These are phyloP conservation scores for Tachystola acroxantha DNA, from an alignment of 2,888 invertebrate species.

Conservation along the genomic window DNA sequence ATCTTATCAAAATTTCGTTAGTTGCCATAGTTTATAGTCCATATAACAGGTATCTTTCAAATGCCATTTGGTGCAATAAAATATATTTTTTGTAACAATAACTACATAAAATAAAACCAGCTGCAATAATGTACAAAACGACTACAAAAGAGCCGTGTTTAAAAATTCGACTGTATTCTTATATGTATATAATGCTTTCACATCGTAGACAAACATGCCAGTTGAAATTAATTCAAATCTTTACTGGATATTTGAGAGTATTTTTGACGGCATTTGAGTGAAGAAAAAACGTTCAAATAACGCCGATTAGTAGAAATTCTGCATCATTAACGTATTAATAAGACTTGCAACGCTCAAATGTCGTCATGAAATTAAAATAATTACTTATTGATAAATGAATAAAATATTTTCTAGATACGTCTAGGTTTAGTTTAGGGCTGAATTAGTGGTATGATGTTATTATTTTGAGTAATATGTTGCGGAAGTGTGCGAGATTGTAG, in stretches of 20 bases:
- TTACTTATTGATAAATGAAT: slow-evolving; percentile 18
- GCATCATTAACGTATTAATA: no score
- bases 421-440: slow-evolving; percentile 66
- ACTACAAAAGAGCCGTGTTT: slow-evolving; percentile 5
- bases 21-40: no score
- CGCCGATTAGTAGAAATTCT: no score
- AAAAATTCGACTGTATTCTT: slow-evolving; percentile 44
- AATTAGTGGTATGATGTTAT: slow-evolving; percentile 58
- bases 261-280: no score
- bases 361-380: not conserved
- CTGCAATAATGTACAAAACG: slow-evolving; percentile 11
- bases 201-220: slow-evolving; percentile 31
- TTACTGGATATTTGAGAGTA: slow-evolving; percentile 26
- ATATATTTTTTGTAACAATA: not conserved
- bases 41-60: not conserved
- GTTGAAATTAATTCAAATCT: slow-evolving; percentile 31
- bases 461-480: slow-evolving; percentile 51
- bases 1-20: no score
- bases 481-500: slow-evolving; percentile 42
- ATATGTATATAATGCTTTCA: slow-evolving; percentile 72
- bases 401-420: slow-evolving; percentile 46
- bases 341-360: no score
- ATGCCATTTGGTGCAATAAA: slow-evolving; percentile 6
- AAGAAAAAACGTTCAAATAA: no score
- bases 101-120: slow-evolving; percentile 1